Conservation (phyloP, 2,113 vertebrate genomes). For the Tricholaema leucomelas region DNA sequence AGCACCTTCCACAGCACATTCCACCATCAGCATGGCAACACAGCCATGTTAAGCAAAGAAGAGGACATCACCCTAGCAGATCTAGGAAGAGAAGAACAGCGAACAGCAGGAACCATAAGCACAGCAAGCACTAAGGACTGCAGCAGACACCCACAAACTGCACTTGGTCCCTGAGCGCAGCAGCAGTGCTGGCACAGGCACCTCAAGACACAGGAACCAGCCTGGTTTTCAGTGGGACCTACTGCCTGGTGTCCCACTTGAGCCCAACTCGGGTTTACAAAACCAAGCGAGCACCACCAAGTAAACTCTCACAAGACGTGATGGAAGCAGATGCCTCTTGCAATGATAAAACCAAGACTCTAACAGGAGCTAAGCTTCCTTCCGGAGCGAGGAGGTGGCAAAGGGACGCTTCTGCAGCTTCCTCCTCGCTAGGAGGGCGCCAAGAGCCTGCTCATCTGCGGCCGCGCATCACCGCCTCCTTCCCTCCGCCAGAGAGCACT, state of each 20-base stretch:
- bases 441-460: accelerated
- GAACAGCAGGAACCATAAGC: neutral
- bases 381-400: neutral
- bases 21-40: accelerated
- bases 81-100: neutral
- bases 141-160: neutral
- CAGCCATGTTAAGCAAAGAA: neutral
- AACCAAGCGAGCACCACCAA: neutral
- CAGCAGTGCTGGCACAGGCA: neutral
- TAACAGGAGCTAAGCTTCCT: neutral
- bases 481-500: slow-evolving; percentile 68
- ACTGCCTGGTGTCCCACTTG: neutral
- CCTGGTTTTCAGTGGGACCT: neutral
- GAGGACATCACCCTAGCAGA: neutral
- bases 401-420: neutral
- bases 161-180: neutral
- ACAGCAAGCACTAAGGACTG: neutral
- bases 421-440: neutral
- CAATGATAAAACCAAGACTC: neutral
- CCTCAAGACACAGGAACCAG: neutral
- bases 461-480: neutral
- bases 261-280: neutral
- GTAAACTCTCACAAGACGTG: neutral
- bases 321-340: neutral
- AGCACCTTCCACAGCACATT: neutral